Conservation (phyloP, 2,113 vertebrate genomes). For the Ifrita kowaldi region DNA sequence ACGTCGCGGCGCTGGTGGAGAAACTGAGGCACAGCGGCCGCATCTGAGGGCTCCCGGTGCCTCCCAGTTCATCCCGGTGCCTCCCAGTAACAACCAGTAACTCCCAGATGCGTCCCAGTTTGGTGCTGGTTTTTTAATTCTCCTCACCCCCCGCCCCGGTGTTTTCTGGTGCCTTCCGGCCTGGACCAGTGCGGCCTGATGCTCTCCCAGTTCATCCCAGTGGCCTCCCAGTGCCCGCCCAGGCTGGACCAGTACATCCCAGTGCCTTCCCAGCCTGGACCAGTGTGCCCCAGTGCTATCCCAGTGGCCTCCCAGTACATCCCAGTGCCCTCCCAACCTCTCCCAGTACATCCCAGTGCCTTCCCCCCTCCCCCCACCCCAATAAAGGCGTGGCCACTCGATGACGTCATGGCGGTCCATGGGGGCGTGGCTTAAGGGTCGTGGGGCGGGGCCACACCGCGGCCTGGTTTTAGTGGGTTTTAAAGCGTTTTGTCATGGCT, state of each 20-base stretch:
- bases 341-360: background rate
- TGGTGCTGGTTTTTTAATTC: too few species aligned
- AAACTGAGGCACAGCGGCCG: background rate
- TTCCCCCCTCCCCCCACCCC: background rate
- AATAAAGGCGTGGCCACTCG: background rate
- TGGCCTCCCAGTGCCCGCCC: too few species aligned
- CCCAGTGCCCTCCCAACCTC: background rate
- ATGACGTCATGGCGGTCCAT: background rate
- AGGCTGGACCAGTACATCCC: background rate
- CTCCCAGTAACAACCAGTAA: too few species aligned
- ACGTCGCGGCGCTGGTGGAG: background rate
- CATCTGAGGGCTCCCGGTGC: background rate
- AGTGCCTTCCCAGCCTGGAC: background rate
- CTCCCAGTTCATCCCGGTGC: too few species aligned
- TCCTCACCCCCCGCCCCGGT: too few species aligned
- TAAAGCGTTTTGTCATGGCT: background rate
- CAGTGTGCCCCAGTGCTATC: too few species aligned
- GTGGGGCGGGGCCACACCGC: background rate
- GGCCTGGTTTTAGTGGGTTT: background rate
- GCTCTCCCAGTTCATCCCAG: background rate
- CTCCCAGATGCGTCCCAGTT: background rate
- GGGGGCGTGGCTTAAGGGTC: background rate
- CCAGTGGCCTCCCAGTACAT: too few species aligned
- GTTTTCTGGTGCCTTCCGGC: too few species aligned
- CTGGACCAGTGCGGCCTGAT: too few species aligned